A percentile compares a stretch with the other conserved stretches of the same genome.
phyloP scores from a whole-genome alignment of 2,888 invertebrate species.

The Mamestra brassicae region DNA sequence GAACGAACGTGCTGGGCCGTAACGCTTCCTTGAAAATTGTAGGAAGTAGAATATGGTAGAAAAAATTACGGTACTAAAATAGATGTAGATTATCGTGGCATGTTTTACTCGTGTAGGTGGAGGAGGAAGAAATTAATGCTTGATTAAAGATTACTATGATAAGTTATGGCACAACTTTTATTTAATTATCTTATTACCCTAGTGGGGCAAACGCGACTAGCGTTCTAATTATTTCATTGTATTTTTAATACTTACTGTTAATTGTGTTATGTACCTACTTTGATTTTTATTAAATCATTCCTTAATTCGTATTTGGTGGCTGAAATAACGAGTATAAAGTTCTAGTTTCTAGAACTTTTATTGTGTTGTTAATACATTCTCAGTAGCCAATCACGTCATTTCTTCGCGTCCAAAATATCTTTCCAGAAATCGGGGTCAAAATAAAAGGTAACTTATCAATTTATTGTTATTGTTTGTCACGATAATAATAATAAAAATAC shows the following conservation, averaged over 20 bases:
- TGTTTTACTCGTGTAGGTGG: background rate
- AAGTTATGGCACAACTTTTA: background rate
- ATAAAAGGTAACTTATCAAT: too few relatives aligned
- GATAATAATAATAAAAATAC: too few relatives aligned
- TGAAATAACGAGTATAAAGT: too few relatives aligned
- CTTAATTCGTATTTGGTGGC: too few relatives aligned
- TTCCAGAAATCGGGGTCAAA: too few relatives aligned
- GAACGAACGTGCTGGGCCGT: conserved; percentile 16
- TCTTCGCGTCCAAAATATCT: too few relatives aligned
- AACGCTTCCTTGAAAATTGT: conserved; percentile 50
- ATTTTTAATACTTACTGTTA: background rate
- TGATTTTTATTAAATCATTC: too few relatives aligned
- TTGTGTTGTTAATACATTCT: too few relatives aligned
- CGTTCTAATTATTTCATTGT: background rate
- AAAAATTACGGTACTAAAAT: conserved; percentile 1
- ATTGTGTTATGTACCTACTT: too few relatives aligned
- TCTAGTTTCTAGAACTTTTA: too few relatives aligned
- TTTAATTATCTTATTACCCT: background rate
- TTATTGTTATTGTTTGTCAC: too few relatives aligned
- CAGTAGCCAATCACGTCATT: too few relatives aligned
- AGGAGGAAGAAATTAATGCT: conserved; percentile 14
- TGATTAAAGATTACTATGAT: background rate
- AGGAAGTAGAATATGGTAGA: conserved; percentile 12
- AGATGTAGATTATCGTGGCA: background rate
- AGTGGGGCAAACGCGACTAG: background rate